Evolutionary conservation across 35 echinoderm and acorn worm genomes (phyloP).

Genomic region (Stichopus chloronotus): DNA sequence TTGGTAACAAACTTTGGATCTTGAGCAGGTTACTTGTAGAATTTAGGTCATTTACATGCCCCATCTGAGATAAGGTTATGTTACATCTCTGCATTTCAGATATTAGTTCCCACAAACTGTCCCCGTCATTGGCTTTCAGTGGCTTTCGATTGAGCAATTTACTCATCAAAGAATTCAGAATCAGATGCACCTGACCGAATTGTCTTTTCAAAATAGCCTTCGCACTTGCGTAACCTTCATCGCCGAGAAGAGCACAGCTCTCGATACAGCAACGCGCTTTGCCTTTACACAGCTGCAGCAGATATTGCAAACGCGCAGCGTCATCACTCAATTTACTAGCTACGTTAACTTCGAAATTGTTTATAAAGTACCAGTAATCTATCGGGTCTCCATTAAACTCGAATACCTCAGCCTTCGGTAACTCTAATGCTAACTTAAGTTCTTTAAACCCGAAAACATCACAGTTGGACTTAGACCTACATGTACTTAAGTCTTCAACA

Average conservation of each 20-base stretch:
- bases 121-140: constrained; percentile 43
- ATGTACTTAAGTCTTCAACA: too few species aligned
- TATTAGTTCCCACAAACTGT: constrained; percentile 48
- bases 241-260: constrained; percentile 45
- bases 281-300: constrained; percentile 44
- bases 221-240: constrained; percentile 37
- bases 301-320: constrained; percentile 16
- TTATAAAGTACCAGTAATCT: constrained; percentile 46
- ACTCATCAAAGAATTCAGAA: constrained; percentile 17
- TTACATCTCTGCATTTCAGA: constrained; percentile 48
- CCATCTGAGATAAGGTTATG: constrained; percentile 37
- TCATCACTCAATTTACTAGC: constrained; percentile 24
- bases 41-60: constrained; percentile 54
- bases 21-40: not conserved
- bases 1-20: not conserved
- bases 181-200: constrained; percentile 24
- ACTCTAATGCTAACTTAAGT: constrained; percentile 51
- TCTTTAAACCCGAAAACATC: not conserved
- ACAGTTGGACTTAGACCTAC: not conserved
- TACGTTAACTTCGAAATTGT: constrained; percentile 57
- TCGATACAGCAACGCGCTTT: constrained; percentile 60
- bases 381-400: constrained; percentile 53
- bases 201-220: constrained; percentile 45
- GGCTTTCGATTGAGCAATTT: constrained; percentile 25
- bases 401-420: constrained; percentile 55